Evolutionary conservation across 2,888 invertebrate species (phyloP), one percentile per base, ranked within the genome.

Genomic region (Polymixis lichenea): DNA sequence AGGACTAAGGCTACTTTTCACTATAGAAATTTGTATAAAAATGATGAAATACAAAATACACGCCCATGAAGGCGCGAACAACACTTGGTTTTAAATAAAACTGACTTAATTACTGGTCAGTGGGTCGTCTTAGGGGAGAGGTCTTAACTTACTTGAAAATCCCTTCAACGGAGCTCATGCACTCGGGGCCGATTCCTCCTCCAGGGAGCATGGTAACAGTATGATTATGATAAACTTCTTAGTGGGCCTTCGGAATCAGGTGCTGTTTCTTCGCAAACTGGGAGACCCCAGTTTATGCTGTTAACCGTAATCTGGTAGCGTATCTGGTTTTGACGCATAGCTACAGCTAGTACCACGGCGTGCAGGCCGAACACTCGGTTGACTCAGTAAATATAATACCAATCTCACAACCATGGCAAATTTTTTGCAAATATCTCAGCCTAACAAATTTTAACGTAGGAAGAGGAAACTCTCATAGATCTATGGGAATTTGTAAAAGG

Each of bases 171-270:
- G 99, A 98, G 82, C 97, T 97, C 98, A 99, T 98, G 86, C 99
- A 97, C 93, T 99, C 99, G 0, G 99, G 99, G 0, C 99, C 99
- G 91, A 99, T 99, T 64, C 99, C 99, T 93, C 99, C 99, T 66
- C 99, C 99, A 73, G 99, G 99, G 72, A 99, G 96, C 97, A 99
- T 98, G 19, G 99, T 98, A 38, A 99, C 99, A 64, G 99, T 98
- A 95, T 99, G 98, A 83, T 99, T 97, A n/a, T n/a, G n/a, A n/a
- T n/a, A n/a, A 69, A 99, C 99, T 80, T 99, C 99, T 96, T 99
- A 99, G 88, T 98, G 98, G 17, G 98, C 98, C 89, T 97, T 97
- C 9, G 98, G 98, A 87, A 98, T 97, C 74, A 92, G 74, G 87
- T 95, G 92, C 88, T 96, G 96, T 83, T 95, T 94, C 89, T 97